Evolutionary conservation across 2,113 vertebrate genomes (phyloP).

Genomic region (Vimba vimba): DNA sequence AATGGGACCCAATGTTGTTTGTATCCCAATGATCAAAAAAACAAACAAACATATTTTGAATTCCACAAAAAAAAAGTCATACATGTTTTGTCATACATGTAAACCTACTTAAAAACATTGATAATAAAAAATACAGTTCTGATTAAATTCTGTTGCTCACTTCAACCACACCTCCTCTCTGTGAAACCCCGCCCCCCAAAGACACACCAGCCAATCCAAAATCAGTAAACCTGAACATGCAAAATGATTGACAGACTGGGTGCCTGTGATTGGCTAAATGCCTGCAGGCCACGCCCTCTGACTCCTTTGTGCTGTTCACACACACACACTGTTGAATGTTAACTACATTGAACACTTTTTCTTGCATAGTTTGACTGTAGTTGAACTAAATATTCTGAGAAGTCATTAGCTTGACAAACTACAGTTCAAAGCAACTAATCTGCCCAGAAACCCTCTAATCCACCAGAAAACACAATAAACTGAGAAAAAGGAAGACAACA

Average conservation of each 20-base stretch:
- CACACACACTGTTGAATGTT: too few species aligned
- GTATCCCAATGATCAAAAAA: too few species aligned
- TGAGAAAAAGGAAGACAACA: background rate
- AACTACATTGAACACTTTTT: background rate
- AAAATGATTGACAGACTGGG: background rate
- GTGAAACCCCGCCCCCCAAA: background rate
- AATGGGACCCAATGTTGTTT: too few species aligned
- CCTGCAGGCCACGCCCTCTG: too few species aligned
- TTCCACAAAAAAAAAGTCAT: too few species aligned
- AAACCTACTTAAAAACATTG: background rate
- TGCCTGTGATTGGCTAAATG: too few species aligned
- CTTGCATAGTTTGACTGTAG: background rate
- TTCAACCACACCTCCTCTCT: background rate
- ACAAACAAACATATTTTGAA: too few species aligned
- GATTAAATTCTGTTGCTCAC: background rate
- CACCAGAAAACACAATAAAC: slow-evolving; percentile 1
- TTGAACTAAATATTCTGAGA: background rate
- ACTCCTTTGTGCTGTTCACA: too few species aligned
- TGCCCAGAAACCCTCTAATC: background rate
- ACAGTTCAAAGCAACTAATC: slow-evolving; percentile 27
- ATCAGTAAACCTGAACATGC: background rate
- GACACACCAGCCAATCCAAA: background rate
- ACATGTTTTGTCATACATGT: too few species aligned
- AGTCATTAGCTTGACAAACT: slow-evolving; percentile 13
- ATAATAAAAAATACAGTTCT: background rate